A percentile compares a stretch with the other conserved stretches of the same genome.
Evolutionary conservation across 2,113 vertebrate genomes (phyloP).

Genomic region (Lepus americanus): DNA sequence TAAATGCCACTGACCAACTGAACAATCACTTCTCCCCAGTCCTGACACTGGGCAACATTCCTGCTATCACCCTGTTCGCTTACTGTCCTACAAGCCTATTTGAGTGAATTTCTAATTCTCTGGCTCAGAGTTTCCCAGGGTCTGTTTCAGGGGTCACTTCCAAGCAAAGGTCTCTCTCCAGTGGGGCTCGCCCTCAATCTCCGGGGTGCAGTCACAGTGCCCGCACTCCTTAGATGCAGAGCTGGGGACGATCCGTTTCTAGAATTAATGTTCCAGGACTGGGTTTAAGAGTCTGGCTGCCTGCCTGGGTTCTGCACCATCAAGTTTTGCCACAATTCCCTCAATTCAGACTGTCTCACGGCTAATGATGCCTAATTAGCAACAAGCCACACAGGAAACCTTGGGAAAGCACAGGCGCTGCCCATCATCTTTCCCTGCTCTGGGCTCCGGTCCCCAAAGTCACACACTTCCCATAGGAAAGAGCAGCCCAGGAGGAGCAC

Average conservation of each 20-base stretch:
- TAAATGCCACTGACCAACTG: neutral
- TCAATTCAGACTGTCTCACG: neutral
- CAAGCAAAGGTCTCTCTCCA: neutral
- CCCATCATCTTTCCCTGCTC: neutral
- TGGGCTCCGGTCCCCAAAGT: neutral
- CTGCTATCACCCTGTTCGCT: neutral
- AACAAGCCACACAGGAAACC: neutral
- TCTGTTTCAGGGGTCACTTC: neutral
- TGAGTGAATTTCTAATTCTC: slow-evolving; percentile 42
- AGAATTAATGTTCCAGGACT: neutral
- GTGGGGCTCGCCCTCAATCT: neutral
- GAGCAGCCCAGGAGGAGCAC: neutral
- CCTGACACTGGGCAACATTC: neutral
- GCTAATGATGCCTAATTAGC: neutral
- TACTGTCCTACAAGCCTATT: neutral
- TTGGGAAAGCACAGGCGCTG: neutral
- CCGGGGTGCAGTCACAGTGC: neutral
- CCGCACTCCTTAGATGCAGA: neutral
- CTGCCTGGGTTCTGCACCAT: slow-evolving; percentile 28
- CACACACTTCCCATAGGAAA: neutral
- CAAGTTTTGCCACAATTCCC: neutral
- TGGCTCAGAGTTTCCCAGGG: neutral
- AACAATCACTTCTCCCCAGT: neutral
- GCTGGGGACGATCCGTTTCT: slow-evolving; percentile 52
- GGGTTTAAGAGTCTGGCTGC: slow-evolving; percentile 29